Conservation (phyloP, 2,113 vertebrate species). For the Grammomys surdaster region DNA sequence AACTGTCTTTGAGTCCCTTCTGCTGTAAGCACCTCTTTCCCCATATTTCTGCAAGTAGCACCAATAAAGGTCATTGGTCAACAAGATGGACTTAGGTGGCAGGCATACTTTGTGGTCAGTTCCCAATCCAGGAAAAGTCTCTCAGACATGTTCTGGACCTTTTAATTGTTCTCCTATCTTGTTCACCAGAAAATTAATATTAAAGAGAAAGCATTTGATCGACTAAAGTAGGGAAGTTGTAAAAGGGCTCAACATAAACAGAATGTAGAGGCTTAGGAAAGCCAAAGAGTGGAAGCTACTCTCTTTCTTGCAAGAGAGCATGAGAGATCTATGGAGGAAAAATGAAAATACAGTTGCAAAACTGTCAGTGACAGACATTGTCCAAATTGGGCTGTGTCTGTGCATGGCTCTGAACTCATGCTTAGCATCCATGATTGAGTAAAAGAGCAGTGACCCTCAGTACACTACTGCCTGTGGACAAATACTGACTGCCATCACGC, state of each 20-base stretch:
- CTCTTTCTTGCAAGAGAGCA: not conserved
- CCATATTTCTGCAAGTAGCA: not conserved
- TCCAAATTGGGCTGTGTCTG: not conserved
- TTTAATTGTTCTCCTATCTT: not conserved
- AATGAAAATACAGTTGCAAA: not conserved
- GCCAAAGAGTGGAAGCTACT: not conserved
- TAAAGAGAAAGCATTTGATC: not conserved
- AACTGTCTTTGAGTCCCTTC: not conserved
- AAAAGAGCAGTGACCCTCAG: not conserved
- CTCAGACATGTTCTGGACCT: not conserved
- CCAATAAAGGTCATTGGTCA: not conserved
- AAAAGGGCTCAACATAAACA: not conserved
- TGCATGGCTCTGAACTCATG: not conserved
- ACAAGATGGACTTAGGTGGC: not conserved
- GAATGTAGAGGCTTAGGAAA: not conserved
- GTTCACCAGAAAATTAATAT: not conserved
- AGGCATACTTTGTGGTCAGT: not conserved
- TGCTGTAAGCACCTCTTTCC: not conserved
- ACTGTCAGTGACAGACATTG: not conserved
- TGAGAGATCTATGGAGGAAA: no score
- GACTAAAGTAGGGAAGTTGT: not conserved
- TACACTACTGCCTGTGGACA: not conserved
- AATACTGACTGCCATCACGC: not conserved
- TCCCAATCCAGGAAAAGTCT: not conserved
- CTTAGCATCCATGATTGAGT: not conserved